A percentile compares a stretch with the other conserved stretches of the same genome.
Evolutionary conservation across 2,888 invertebrate genomes (phyloP).

Genomic region (Toxonevra muliebris): DNA sequence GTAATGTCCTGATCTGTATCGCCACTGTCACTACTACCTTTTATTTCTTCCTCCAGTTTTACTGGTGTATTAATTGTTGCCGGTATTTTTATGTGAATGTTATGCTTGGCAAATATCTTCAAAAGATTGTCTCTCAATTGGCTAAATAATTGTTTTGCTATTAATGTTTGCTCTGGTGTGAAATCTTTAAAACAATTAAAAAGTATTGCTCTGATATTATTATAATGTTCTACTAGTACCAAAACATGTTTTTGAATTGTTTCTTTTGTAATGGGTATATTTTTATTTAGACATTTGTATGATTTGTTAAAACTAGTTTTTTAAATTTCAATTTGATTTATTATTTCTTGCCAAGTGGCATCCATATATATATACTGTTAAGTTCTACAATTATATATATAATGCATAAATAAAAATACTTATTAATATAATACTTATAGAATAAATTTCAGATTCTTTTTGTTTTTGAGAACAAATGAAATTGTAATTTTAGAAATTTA

Average conservation of each 20-base stretch:
- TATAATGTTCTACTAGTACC: background rate
- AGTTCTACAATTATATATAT: too few relatives aligned
- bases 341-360: slow-evolving; percentile 8
- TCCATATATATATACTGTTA: slow-evolving; percentile 7
- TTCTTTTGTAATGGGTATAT: slow-evolving; percentile 9
- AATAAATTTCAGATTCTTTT: too few relatives aligned
- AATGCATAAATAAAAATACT: too few relatives aligned
- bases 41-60: background rate
- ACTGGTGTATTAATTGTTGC: background rate
- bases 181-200: background rate
- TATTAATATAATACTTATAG: too few relatives aligned
- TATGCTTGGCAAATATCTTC: slow-evolving; percentile 2
- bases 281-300: slow-evolving; percentile 10
- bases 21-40: slow-evolving; percentile 7
- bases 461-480: too few relatives aligned
- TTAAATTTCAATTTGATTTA: slow-evolving; percentile 14
- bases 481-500: too few relatives aligned
- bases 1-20: too few relatives aligned
- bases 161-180: background rate
- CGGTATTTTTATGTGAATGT: background rate
- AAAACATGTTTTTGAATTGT: slow-evolving; percentile 14
- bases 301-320: too few relatives aligned
- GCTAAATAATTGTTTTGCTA: background rate
- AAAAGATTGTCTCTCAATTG: slow-evolving; percentile 11
- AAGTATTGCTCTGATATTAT: background rate